Evolutionary conservation across 1,140 invertebrate genomes (phyloP).

Genomic region (Nasonia longicornis): DNA sequence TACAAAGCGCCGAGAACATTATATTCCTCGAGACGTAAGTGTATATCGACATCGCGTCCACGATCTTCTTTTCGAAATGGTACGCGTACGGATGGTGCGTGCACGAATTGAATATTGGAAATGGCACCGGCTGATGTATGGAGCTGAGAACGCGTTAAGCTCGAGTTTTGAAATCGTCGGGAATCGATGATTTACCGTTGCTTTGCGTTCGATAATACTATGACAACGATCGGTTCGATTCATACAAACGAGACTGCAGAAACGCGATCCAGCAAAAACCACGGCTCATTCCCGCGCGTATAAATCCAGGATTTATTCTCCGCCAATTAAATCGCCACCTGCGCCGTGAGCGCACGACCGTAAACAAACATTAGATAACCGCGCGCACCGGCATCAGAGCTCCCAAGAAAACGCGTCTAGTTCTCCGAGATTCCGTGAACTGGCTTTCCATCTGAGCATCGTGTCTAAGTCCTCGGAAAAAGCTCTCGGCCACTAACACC

Average conservation of each 20-base stretch:
- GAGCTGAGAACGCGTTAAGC: neutral
- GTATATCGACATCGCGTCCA: neutral
- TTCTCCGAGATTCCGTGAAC: slow-evolving; percentile 8
- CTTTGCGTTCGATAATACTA: neutral
- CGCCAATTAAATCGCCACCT: slow-evolving; percentile 23
- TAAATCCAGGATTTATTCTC: neutral
- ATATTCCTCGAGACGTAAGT: slow-evolving; percentile 14
- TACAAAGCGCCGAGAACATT: slow-evolving; percentile 15
- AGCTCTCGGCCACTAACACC: neutral
- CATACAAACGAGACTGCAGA: neutral
- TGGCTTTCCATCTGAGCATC: neutral
- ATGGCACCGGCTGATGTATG: neutral
- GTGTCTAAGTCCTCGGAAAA: neutral
- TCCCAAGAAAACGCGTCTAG: neutral
- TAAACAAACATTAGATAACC: slow-evolving; percentile 19
- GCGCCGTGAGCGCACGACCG: no score
- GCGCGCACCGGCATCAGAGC: neutral
- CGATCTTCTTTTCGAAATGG: neutral
- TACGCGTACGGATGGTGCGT: neutral
- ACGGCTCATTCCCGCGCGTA: neutral
- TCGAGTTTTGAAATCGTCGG: neutral
- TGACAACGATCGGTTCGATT: neutral
- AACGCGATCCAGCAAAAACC: neutral
- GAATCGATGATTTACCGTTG: neutral
- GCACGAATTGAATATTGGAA: neutral